A percentile compares a stretch with the other conserved stretches of the same genome.
phyloP scores from a whole-genome alignment of 1,140 invertebrate species.

The Hypsibius dujardini region DNA sequence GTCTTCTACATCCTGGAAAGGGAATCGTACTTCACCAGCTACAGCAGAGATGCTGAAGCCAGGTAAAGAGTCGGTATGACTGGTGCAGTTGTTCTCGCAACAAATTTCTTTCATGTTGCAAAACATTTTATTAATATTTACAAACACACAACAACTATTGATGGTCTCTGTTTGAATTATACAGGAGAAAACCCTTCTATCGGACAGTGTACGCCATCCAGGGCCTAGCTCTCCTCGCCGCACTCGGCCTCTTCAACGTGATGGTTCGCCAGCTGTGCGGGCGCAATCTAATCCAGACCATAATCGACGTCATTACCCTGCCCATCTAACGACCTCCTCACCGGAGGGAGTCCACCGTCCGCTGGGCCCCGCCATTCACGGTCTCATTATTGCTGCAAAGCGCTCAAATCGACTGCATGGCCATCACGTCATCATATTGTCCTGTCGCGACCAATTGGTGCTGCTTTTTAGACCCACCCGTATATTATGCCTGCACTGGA shows the following conservation, averaged over 20 bases:
- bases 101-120: neutral
- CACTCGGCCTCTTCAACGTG: neutral
- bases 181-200: neutral
- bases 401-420: no score
- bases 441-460: no score
- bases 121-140: neutral
- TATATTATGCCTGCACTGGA: no score
- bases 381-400: no score
- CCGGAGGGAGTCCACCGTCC: neutral
- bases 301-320: neutral
- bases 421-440: no score
- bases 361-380: no score
- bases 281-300: neutral
- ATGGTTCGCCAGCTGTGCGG: neutral
- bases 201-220: neutral
- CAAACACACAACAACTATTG: neutral
- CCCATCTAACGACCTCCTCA: neutral
- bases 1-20: neutral
- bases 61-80: neutral
- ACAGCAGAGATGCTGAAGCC: neutral
- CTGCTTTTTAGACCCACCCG: no score
- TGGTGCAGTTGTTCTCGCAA: no score
- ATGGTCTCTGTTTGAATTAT: neutral
- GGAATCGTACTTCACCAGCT: neutral
- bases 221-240: neutral